Evolutionary conservation across 2,113 vertebrate genomes (phyloP).

Genomic region (Pantherophis guttatus): DNA sequence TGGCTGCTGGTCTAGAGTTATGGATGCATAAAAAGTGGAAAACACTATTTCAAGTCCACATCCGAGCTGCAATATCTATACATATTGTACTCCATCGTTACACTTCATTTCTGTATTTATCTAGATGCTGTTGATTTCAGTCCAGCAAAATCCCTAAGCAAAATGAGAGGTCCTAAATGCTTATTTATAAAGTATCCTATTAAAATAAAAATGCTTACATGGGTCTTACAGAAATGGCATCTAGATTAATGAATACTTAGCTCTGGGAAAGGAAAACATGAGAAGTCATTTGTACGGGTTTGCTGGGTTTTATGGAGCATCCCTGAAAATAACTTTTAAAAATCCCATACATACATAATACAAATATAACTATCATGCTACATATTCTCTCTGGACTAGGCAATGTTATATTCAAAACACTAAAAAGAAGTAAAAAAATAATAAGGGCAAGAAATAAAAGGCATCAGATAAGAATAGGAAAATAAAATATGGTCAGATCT

Average conservation of each 20-base stretch:
- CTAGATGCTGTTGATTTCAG: background rate
- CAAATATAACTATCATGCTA: background rate
- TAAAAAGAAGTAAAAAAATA: background rate
- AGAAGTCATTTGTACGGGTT: background rate
- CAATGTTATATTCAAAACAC: background rate
- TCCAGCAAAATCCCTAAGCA: background rate
- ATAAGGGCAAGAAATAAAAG: background rate
- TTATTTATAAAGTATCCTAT: background rate
- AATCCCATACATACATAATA: background rate
- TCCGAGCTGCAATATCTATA: background rate
- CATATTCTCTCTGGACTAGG: background rate
- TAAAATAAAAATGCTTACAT: background rate
- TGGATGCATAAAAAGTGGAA: background rate
- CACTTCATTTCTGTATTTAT: background rate
- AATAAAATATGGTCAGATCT: background rate
- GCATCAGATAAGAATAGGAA: background rate
- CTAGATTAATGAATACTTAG: background rate
- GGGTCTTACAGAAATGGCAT: background rate
- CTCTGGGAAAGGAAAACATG: background rate
- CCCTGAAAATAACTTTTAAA: background rate
- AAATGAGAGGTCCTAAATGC: background rate
- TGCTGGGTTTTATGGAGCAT: background rate
- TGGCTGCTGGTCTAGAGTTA: background rate
- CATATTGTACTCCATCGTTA: background rate
- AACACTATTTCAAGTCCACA: background rate